Percentiles rank a stretch among this genome's conserved stretches.
Conservation (phyloP, 2,113 vertebrate species). For the Axis porcinus region DNA sequence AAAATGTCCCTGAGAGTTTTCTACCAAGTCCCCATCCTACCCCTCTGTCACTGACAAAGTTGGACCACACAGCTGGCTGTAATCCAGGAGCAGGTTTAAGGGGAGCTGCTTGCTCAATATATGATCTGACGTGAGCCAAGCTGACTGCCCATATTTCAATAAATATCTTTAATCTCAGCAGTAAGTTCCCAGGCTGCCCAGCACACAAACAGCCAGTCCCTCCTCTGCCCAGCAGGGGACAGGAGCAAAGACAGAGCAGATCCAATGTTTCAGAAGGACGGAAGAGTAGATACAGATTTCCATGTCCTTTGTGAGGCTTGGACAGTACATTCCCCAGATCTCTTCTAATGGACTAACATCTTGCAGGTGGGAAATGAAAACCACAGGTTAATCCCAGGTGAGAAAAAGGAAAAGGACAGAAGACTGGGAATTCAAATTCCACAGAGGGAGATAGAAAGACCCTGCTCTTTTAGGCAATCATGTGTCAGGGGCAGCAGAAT, state of each 20-base stretch:
- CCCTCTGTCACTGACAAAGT: background rate
- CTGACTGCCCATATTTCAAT: background rate
- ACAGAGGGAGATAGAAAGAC: background rate
- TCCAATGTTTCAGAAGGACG: rapidly evolving
- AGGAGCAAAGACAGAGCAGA: background rate
- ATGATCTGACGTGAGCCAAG: background rate
- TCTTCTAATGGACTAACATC: background rate
- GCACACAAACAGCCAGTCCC: background rate
- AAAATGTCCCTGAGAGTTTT: background rate
- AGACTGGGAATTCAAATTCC: background rate
- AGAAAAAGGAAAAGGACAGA: background rate
- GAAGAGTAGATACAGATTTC: background rate
- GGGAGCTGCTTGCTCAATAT: background rate
- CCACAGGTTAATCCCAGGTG: background rate
- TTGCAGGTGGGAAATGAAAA: background rate
- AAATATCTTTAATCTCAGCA: background rate
- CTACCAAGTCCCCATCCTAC: background rate
- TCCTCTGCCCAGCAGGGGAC: background rate
- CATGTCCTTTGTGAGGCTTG: background rate
- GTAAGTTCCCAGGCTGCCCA: background rate
- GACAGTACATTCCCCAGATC: background rate
- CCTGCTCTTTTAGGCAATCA: background rate
- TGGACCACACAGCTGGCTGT: background rate
- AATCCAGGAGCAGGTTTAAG: no score
- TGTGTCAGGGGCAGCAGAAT: background rate